Evolutionary conservation across 1,140 invertebrate genomes (phyloP).

Genomic region (Limonius californicus): DNA sequence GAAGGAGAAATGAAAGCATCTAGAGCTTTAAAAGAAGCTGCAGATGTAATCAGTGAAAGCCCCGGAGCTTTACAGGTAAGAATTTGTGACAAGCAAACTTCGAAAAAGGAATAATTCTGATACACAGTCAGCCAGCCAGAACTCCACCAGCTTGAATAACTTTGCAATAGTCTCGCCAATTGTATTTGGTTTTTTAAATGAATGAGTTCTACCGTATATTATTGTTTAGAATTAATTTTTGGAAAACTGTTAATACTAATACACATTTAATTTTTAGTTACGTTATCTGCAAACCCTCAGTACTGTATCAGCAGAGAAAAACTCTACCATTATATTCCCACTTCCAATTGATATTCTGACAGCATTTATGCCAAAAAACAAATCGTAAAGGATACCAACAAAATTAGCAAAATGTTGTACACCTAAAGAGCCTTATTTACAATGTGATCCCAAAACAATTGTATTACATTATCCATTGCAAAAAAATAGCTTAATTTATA

Average conservation of each 20-base stretch:
- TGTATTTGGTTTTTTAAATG: background rate
- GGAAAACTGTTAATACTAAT: background rate
- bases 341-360: slow-evolving; percentile 69
- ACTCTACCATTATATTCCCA: slow-evolving; percentile 89
- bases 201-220: no score
- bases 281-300: slow-evolving; percentile 68
- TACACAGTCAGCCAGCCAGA: no score
- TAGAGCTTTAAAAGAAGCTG: slow-evolving; percentile 81
- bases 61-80: slow-evolving; percentile 83
- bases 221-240: no score
- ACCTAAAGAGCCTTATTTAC: no score
- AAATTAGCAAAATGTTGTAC: no score
- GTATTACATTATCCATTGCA: no score
- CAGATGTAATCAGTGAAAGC: slow-evolving; percentile 80
- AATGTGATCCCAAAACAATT: no score
- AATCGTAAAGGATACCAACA: no score
- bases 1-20: slow-evolving; percentile 86
- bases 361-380: background rate
- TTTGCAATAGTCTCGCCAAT: background rate
- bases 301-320: slow-evolving; percentile 86
- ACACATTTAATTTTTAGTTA: slow-evolving; percentile 28
- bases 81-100: background rate
- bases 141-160: background rate
- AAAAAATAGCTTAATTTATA: no score
- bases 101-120: no score